These are phyloP conservation scores for Nerophis ophidion DNA, from an alignment of 2,113 vertebrate species.

Conservation along the genomic window DNA sequence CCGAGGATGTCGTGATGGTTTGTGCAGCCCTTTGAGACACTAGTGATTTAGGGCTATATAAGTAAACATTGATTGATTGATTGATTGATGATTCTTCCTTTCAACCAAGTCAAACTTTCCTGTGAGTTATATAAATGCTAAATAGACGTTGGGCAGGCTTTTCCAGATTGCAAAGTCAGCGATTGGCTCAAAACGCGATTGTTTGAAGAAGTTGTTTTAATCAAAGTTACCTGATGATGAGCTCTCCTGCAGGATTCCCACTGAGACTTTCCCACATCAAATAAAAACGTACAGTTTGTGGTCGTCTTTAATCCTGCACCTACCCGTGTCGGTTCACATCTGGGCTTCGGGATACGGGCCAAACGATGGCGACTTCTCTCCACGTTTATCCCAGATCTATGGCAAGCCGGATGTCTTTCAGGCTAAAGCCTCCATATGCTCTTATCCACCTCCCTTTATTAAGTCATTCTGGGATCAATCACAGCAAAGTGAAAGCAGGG, in stretches of 20 bases:
- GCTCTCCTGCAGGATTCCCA: background rate
- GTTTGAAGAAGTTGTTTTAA: conserved; percentile 12
- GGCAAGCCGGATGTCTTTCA: background rate
- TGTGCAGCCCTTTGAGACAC: too few species aligned
- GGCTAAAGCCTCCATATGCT: conserved; percentile 2
- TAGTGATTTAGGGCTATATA: too few species aligned
- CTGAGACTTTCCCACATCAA: conserved; percentile 8
- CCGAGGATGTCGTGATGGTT: too few species aligned
- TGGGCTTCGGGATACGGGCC: background rate
- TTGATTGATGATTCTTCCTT: too few species aligned
- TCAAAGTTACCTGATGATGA: background rate
- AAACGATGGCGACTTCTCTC: background rate
- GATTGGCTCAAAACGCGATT: background rate
- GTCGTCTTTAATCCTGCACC: conserved; percentile 6
- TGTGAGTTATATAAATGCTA: background rate
- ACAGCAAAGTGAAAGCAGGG: conserved; percentile 9
- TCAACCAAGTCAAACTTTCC: background rate
- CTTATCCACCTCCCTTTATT: conserved; percentile 17
- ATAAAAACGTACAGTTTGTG: conserved; percentile 1
- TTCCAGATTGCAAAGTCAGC: background rate
- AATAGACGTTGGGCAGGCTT: background rate
- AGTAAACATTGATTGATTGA: too few species aligned
- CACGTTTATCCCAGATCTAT: conserved; percentile 3
- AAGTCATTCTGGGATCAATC: conserved; percentile 34
- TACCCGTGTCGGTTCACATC: conserved; percentile 12